These are phyloP conservation scores for Castor canadensis DNA, from an alignment of 2,113 vertebrate genomes.

Conservation along the genomic window DNA sequence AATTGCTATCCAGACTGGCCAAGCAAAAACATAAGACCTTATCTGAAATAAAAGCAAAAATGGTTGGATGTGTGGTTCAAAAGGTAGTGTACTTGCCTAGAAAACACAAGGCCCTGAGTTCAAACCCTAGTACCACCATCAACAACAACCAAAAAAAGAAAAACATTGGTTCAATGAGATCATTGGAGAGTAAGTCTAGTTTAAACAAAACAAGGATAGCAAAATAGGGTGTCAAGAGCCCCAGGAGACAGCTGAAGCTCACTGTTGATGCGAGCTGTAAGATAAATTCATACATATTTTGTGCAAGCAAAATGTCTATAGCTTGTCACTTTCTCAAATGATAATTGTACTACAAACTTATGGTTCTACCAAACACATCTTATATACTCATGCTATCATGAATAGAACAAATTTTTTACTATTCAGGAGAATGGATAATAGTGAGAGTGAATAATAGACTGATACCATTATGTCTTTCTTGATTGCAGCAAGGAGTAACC, in stretches of 20 bases:
- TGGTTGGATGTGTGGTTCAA: too few species aligned
- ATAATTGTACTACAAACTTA: too few species aligned
- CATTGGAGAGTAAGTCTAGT: neutral
- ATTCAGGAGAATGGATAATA: neutral
- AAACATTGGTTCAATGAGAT: neutral
- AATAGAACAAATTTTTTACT: neutral
- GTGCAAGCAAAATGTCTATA: neutral
- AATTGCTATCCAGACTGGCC: too few species aligned
- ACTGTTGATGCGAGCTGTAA: neutral
- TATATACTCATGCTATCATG: neutral
- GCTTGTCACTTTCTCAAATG: neutral
- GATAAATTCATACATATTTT: neutral
- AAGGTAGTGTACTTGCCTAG: too few species aligned
- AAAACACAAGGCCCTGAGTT: too few species aligned
- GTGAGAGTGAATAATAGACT: neutral
- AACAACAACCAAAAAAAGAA: neutral
- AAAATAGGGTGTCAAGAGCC: neutral
- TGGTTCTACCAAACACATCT: neutral
- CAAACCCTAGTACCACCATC: neutral
- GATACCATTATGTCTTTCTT: neutral
- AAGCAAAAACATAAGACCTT: too few species aligned
- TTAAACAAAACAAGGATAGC: neutral
- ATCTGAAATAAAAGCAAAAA: too few species aligned
- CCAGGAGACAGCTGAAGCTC: neutral
- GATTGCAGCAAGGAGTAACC: slow-evolving; percentile 4